phyloP scores from a whole-genome alignment of 2,888 invertebrate genomes.

The Campoplex nolae region DNA sequence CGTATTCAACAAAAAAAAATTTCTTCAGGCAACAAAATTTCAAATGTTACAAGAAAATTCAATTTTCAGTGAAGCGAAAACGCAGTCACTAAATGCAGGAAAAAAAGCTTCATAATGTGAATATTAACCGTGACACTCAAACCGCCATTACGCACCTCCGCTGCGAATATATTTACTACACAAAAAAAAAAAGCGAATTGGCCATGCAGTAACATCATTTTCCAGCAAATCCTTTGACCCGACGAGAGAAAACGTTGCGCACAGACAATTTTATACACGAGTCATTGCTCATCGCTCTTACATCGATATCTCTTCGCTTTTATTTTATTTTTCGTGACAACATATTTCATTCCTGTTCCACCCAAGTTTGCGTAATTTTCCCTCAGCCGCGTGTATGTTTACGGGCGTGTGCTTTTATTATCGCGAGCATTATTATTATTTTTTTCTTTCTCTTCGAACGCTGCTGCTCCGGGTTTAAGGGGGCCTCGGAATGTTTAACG shows the following conservation, averaged over 20 bases:
- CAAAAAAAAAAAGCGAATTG: not conserved
- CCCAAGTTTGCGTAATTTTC: not conserved
- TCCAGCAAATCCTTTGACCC: constrained; percentile 68
- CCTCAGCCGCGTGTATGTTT: not conserved
- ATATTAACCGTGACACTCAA: not conserved
- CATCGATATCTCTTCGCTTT: constrained; percentile 30
- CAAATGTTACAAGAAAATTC: no score
- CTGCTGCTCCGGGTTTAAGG: constrained; percentile 41
- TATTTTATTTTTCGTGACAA: constrained; percentile 36
- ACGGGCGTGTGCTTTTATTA: not conserved
- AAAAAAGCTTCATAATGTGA: not conserved
- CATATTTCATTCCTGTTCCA: constrained; percentile 19
- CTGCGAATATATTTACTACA: not conserved
- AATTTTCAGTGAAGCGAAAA: no score
- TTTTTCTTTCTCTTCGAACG: constrained; percentile 14
- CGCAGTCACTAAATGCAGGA: no score
- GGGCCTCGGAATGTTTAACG: constrained; percentile 38
- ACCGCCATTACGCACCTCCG: not conserved
- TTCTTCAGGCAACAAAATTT: no score
- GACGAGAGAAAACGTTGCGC: constrained; percentile 52
- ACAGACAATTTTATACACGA: constrained; percentile 51
- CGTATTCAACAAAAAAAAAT: no score
- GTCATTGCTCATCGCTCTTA: constrained; percentile 60
- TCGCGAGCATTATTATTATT: not conserved
- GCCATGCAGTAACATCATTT: constrained; percentile 45